Conservation (phyloP, 2,113 vertebrate genomes). For the Saimiri boliviensis region DNA sequence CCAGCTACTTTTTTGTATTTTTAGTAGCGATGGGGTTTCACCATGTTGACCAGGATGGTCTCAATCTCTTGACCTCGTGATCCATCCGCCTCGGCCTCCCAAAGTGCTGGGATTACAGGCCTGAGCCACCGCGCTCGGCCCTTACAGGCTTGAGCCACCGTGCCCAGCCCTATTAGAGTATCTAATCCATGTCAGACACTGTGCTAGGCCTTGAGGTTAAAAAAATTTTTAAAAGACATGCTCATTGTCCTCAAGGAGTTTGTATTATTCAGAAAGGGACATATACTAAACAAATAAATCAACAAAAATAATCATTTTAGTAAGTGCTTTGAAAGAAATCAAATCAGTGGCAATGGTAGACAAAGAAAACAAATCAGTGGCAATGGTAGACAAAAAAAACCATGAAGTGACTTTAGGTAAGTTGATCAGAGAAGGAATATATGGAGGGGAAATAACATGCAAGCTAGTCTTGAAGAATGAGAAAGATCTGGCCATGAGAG, state of each 20-base stretch:
- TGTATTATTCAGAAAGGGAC: neutral
- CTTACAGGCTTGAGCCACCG: no score
- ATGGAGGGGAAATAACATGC: neutral
- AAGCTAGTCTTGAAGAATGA: neutral
- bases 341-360: neutral
- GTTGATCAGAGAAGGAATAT: neutral
- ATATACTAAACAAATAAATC: neutral
- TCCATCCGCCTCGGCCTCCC: no score
- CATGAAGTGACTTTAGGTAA: constrained; percentile 22
- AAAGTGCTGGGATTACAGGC: no score
- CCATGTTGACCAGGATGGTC: no score
- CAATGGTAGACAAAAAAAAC: neutral
- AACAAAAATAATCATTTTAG: neutral
- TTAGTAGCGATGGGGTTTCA: no score
- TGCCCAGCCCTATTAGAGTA: neutral
- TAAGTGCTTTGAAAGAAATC: neutral
- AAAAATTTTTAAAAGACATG: rapidly evolving
- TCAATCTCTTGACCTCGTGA: no score
- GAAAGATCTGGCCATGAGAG: neutral
- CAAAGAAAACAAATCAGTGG: neutral
- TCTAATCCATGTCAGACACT: neutral
- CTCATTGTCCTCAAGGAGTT: neutral
- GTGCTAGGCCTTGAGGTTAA: neutral
- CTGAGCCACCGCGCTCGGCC: no score
- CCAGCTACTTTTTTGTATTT: no score